A percentile compares a stretch with the other conserved stretches of the same genome.
Evolutionary conservation across 2,888 invertebrate genomes (phyloP).

Genomic region (Apamea anceps): DNA sequence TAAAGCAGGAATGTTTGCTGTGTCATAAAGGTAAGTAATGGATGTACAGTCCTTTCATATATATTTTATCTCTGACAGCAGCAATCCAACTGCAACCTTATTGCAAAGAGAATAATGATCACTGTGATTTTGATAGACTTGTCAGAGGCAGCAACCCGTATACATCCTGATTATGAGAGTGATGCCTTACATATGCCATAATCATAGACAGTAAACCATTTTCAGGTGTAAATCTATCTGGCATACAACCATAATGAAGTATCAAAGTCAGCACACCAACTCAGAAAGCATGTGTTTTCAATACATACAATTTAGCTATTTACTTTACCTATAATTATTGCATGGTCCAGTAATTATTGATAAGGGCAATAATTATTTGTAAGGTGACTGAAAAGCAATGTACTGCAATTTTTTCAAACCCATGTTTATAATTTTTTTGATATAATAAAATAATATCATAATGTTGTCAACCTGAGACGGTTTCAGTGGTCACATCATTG

Average conservation of each 20-base stretch:
- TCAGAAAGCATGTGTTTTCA: not conserved
- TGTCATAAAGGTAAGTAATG: conserved; percentile 82
- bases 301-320: not conserved
- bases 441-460: not conserved
- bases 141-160: not conserved
- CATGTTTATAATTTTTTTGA: too few relatives aligned
- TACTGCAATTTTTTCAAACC: not conserved
- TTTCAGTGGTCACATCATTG: conserved; percentile 76
- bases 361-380: not conserved
- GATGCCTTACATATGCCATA: not conserved
- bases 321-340: not conserved
- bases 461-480: not conserved
- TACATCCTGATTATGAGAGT: not conserved
- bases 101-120: not conserved
- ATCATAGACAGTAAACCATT: not conserved
- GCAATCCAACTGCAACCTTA: not conserved
- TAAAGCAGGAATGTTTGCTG: conserved; percentile 79
- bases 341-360: not conserved
- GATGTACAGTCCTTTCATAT: not conserved
- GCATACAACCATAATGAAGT: not conserved
- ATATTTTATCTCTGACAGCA: not conserved
- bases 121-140: not conserved
- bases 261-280: not conserved
- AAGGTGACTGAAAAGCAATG: not conserved
- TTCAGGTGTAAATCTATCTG: not conserved